Conservation (phyloP, 2,113 vertebrate genomes). For the Marmota flaviventris region DNA sequence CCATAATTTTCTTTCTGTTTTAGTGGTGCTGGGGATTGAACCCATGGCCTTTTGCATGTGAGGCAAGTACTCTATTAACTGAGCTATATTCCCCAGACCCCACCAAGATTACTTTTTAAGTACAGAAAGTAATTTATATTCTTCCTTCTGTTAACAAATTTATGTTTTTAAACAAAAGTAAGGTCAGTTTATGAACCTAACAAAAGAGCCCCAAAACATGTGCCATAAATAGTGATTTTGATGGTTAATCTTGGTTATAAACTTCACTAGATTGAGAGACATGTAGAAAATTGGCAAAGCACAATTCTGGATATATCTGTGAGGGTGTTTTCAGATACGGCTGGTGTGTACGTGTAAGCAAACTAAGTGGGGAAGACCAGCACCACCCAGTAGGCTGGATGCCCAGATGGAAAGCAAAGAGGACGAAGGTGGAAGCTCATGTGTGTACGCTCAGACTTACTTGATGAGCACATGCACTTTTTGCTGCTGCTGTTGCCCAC, state of each 20-base stretch:
- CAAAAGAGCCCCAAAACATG: background rate
- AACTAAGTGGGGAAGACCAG: background rate
- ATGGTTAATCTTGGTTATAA: background rate
- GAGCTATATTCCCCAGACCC: too few species aligned
- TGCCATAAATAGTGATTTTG: background rate
- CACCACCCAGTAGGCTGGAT: background rate
- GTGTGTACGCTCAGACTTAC: background rate
- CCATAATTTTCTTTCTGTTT: background rate
- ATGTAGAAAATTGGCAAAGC: background rate
- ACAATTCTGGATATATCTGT: background rate
- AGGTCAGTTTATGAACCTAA: background rate
- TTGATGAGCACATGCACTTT: too few species aligned
- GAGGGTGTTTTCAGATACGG: background rate
- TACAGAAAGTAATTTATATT: background rate
- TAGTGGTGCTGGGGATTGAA: too few species aligned
- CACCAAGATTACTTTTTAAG: background rate
- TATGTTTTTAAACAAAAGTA: slow-evolving; percentile 10
- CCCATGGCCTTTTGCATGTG: too few species aligned
- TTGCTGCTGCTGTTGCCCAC: background rate
- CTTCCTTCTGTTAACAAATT: background rate
- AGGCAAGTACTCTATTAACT: too few species aligned
- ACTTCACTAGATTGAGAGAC: background rate
- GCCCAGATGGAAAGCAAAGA: background rate
- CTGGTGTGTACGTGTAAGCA: background rate
- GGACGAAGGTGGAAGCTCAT: background rate